Evolutionary conservation across 2,797 vertebrate species (phyloP).

Genomic region (Clarias pachynema): DNA sequence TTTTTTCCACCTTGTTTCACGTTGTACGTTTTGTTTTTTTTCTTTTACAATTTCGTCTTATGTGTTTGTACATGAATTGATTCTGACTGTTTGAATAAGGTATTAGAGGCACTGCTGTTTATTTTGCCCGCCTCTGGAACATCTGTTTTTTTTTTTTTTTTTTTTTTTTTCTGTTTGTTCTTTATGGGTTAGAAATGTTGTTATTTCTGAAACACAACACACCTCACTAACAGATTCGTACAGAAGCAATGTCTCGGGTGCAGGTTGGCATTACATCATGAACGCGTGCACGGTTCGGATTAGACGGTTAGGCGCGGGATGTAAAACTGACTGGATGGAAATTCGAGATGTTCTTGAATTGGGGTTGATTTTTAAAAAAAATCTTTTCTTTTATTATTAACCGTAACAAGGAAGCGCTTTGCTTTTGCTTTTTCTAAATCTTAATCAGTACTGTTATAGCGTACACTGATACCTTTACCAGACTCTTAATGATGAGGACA

Average conservation of each 20-base stretch:
- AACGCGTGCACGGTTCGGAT: neutral
- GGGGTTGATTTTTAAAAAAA: neutral
- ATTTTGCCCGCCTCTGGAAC: conserved; percentile 39
- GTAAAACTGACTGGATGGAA: neutral
- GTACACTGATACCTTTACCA: conserved; percentile 15
- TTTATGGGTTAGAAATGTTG: conserved; percentile 1
- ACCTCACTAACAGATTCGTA: conserved; percentile 14
- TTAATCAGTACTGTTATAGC: neutral
- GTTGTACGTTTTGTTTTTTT: neutral
- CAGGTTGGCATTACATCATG: neutral
- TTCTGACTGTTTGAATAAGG: conserved; percentile 16
- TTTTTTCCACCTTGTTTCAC: too few relatives aligned
- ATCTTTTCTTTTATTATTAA: neutral
- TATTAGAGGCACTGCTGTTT: conserved; percentile 10
- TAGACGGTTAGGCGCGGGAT: neutral
- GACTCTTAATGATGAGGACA: conserved; percentile 9
- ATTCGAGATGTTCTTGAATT: neutral
- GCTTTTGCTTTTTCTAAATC: neutral
- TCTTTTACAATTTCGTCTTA: neutral
- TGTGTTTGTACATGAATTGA: conserved; percentile 33
- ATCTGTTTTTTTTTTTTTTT: neutral
- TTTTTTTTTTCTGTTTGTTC: neutral
- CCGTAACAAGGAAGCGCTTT: neutral
- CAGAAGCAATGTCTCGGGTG: conserved; percentile 1
- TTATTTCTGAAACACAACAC: conserved; percentile 13